phyloP scores from a whole-genome alignment of 2,113 vertebrate genomes.

The Cyrtonyx montezumae region DNA sequence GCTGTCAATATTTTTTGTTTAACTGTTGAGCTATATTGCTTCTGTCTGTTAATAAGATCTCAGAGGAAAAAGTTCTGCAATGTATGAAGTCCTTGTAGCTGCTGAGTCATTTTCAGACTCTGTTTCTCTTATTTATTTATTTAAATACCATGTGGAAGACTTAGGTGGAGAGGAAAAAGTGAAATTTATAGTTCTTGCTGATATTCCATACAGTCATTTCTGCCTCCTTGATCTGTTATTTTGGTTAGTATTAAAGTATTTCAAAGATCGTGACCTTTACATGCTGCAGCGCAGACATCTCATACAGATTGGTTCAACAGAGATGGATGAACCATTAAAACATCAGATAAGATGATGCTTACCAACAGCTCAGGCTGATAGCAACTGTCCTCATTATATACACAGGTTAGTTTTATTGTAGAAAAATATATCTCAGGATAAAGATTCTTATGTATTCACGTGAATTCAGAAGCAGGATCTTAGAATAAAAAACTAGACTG shows the following conservation, averaged over 20 bases:
- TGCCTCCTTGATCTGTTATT: background rate
- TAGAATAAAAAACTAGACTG: background rate
- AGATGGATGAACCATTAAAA: background rate
- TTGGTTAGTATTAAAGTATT: background rate
- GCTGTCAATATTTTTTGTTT: background rate
- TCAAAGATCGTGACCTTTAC: slow-evolving; percentile 38
- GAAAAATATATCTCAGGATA: background rate
- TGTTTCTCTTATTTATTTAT: background rate
- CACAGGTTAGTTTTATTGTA: background rate
- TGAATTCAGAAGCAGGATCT: background rate
- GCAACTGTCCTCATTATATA: background rate
- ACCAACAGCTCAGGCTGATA: no score
- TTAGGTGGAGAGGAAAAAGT: background rate
- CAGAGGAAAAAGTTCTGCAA: background rate
- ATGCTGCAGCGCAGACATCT: background rate
- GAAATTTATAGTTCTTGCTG: background rate
- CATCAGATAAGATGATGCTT: background rate
- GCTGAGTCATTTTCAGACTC: background rate
- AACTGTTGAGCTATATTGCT: background rate
- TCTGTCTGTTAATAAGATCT: background rate
- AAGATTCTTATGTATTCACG: background rate
- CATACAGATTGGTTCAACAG: background rate
- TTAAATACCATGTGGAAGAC: background rate
- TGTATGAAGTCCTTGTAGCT: no score
- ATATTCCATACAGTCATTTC: background rate